These are phyloP conservation scores for Anguilla anguilla DNA, from an alignment of 2,797 vertebrate species.

Conservation along the genomic window DNA sequence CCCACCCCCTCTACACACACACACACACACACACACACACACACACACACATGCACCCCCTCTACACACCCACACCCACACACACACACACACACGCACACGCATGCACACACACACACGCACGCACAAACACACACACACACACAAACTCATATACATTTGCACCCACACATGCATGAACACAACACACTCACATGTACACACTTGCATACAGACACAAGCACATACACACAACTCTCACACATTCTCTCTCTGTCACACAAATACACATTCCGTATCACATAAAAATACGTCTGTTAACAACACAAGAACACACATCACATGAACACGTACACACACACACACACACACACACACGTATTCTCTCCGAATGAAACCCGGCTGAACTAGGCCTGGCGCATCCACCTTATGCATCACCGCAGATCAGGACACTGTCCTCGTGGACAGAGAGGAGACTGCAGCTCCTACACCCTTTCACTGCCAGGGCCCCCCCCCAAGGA, in stretches of 20 bases:
- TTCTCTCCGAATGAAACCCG: constrained; percentile 51
- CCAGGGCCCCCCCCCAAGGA: constrained; percentile 31
- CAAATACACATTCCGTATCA: too few relatives aligned
- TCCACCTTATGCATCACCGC: constrained; percentile 56
- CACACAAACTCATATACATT: not conserved
- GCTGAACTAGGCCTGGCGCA: constrained; percentile 55
- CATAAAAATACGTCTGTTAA: too few relatives aligned
- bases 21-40: too few relatives aligned
- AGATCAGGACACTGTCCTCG: constrained; percentile 40
- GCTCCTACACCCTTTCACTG: constrained; percentile 30
- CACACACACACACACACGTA: not conserved
- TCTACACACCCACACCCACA: too few relatives aligned
- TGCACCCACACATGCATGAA: not conserved
- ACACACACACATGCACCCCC: too few relatives aligned
- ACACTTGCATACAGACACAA: not conserved
- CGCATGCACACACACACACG: not conserved
- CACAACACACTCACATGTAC: not conserved
- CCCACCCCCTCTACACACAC: constrained; percentile 11
- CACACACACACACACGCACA: too few relatives aligned
- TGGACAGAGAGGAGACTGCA: constrained; percentile 56
- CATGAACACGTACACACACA: too few relatives aligned
- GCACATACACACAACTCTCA: not conserved
- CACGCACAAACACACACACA: too few relatives aligned
- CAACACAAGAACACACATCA: too few relatives aligned
- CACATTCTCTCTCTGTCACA: not conserved